These are phyloP conservation scores for Therioaphis trifolii DNA, from an alignment of 2,888 invertebrate genomes.

Conservation along the genomic window DNA sequence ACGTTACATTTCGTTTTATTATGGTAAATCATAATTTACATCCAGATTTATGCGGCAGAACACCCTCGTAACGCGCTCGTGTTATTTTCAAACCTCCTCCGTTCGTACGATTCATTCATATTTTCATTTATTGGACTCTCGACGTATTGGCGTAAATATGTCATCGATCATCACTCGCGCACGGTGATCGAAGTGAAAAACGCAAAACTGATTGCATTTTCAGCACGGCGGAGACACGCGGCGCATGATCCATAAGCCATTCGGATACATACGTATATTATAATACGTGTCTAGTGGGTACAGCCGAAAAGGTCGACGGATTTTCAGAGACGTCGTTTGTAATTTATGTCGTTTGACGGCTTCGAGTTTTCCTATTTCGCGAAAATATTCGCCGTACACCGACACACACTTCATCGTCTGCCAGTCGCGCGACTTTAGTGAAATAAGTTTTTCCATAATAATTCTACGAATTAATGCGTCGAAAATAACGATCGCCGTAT, in stretches of 20 bases:
- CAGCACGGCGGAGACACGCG: not conserved
- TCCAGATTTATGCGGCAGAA: too few relatives aligned
- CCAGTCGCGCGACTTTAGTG: conserved; percentile 1
- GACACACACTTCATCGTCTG: not conserved
- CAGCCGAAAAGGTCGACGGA: not conserved
- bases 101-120: not conserved
- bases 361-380: not conserved
- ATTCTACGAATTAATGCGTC: too few relatives aligned
- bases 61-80: too few relatives aligned
- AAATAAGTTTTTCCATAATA: conserved; percentile 6
- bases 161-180: not conserved
- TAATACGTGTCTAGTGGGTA: not conserved
- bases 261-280: not conserved
- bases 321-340: not conserved
- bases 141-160: not conserved
- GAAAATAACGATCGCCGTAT: not conserved
- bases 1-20: not conserved
- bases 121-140: not conserved
- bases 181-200: conserved; percentile 34
- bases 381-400: not conserved
- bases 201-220: conserved; percentile 16
- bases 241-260: not conserved
- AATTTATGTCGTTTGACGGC: not conserved
- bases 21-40: not conserved
- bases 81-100: not conserved